Evolutionary conservation across 2,797 vertebrate genomes (phyloP).

Genomic region (Triplophysa yarkandensis): DNA sequence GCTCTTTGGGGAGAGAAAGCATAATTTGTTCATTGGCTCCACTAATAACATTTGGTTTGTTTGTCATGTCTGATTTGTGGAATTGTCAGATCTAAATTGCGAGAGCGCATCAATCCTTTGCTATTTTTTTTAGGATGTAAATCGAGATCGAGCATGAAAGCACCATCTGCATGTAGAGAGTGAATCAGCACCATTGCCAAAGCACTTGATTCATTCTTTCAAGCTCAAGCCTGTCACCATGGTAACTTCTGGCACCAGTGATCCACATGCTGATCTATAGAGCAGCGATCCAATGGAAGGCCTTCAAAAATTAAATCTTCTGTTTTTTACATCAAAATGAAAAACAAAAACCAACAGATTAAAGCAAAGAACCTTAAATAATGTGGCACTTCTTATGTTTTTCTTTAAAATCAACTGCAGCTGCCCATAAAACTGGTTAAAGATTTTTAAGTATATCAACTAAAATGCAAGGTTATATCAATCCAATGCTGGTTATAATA

Average conservation of each 20-base stretch:
- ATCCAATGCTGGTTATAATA: too few relatives aligned
- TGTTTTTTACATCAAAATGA: neutral
- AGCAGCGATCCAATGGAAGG: constrained; percentile 11
- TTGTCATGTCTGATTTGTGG: neutral
- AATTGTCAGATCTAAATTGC: neutral
- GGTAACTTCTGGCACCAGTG: constrained; percentile 60
- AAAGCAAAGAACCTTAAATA: neutral
- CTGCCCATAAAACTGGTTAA: neutral
- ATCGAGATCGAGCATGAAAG: neutral
- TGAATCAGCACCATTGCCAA: constrained; percentile 31
- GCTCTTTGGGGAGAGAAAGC: constrained; percentile 38
- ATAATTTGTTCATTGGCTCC: neutral
- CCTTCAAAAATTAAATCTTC: neutral
- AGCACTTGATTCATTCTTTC: constrained; percentile 56
- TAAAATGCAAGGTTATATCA: too few relatives aligned
- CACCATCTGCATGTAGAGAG: constrained; percentile 51
- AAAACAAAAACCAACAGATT: neutral
- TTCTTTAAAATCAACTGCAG: neutral
- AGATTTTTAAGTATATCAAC: neutral
- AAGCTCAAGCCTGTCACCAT: constrained; percentile 62
- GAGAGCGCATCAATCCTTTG: neutral
- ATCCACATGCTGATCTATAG: constrained; percentile 46
- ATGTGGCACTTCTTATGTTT: neutral
- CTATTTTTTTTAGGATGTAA: neutral
- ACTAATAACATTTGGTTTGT: neutral